Evolutionary conservation across 1,140 invertebrate species (phyloP).

Genomic region (Drusus annulatus): DNA sequence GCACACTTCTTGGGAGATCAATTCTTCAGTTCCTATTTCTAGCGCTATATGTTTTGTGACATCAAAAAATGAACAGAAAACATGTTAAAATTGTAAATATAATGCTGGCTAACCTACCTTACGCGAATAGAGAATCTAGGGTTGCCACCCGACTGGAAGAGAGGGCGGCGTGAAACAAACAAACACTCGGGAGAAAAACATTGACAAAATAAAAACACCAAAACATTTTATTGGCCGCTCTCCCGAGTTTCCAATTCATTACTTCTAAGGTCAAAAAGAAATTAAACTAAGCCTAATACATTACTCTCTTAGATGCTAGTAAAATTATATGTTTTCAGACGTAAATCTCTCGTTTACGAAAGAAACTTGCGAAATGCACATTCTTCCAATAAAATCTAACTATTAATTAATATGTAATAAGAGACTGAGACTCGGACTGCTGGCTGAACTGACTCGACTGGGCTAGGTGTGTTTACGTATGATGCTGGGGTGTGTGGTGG

Average conservation of each 20-base stretch:
- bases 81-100: constrained; percentile 31
- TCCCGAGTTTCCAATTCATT: constrained; percentile 5
- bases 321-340: constrained; percentile 58
- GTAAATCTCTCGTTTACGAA: constrained; percentile 58
- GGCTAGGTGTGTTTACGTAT: too few species aligned
- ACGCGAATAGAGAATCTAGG: neutral
- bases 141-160: neutral
- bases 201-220: constrained; percentile 34
- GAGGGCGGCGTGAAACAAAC: neutral
- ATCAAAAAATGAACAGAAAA: constrained; percentile 49
- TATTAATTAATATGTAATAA: constrained; percentile 8
- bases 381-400: constrained; percentile 52
- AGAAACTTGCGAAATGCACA: constrained; percentile 56
- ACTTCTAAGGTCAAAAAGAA: constrained; percentile 49
- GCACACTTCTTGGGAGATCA: constrained; percentile 51
- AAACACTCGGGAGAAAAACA: constrained; percentile 30
- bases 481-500: too few species aligned
- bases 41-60: constrained; percentile 54
- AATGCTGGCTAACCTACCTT: neutral
- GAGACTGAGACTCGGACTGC: too few species aligned
- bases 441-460: too few species aligned
- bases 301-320: constrained; percentile 49
- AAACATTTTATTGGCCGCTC: constrained; percentile 25
- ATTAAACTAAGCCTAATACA: constrained; percentile 57
- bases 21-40: constrained; percentile 54